Percentiles rank a stretch among this genome's conserved stretches.
Evolutionary conservation across 2,888 invertebrate genomes (phyloP).

Genomic region (Eupithecia inturbata): DNA sequence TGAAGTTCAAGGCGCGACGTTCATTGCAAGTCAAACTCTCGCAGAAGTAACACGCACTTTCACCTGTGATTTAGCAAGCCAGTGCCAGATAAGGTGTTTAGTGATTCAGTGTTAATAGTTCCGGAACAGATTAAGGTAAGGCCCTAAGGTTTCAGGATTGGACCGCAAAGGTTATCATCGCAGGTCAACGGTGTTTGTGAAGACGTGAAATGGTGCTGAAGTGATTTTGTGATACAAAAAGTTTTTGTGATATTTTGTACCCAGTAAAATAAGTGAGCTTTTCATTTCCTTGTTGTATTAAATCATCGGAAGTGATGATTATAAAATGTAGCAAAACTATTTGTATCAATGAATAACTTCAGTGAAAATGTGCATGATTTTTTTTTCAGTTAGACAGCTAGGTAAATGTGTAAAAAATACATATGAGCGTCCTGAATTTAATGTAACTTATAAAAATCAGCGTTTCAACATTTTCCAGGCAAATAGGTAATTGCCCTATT

Average conservation of each 20-base stretch:
- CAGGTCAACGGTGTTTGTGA: slow-evolving; percentile 50
- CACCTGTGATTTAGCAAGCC: slow-evolving; percentile 69
- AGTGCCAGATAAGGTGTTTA: slow-evolving; percentile 71
- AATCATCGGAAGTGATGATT: slow-evolving; percentile 13
- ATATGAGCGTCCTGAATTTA: neutral
- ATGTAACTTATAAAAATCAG: neutral
- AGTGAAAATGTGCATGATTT: slow-evolving; percentile 2
- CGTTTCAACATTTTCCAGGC: neutral
- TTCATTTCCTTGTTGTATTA: neutral
- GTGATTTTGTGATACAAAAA: slow-evolving; percentile 47
- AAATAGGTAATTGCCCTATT: too few species aligned
- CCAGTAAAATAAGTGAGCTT: slow-evolving; percentile 13
- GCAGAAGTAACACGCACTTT: slow-evolving; percentile 79
- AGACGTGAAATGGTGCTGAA: slow-evolving; percentile 45
- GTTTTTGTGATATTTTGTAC: slow-evolving; percentile 36
- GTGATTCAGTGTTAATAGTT: slow-evolving; percentile 75
- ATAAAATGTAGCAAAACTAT: slow-evolving; percentile 19
- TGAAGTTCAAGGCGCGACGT: slow-evolving; percentile 92
- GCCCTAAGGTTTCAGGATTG: slow-evolving; percentile 49
- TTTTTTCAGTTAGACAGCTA: neutral
- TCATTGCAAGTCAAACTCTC: slow-evolving; percentile 84
- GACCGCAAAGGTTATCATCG: slow-evolving; percentile 20
- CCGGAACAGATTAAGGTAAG: slow-evolving; percentile 75
- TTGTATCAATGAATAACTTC: slow-evolving; percentile 27
- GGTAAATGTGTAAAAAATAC: too few species aligned